Evolutionary conservation across 2,888 invertebrate genomes (phyloP).

Genomic region (Venusia cambrica): DNA sequence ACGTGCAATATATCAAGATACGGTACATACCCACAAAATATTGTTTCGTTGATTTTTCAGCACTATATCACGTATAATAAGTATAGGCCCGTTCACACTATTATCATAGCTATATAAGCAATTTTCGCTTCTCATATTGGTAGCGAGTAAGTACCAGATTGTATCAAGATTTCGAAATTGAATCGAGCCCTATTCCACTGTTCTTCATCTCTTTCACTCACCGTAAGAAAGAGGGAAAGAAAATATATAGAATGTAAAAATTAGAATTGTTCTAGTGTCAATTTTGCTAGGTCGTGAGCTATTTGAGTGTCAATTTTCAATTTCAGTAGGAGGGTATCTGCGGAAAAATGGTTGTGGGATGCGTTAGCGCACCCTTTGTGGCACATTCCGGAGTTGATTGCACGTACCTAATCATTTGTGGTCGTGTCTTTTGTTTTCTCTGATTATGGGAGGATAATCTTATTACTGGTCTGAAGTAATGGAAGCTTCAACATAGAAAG

Average conservation of each 20-base stretch:
- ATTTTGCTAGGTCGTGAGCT: slow-evolving; percentile 50
- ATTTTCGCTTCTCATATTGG: slow-evolving; percentile 75
- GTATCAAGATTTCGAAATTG: slow-evolving; percentile 70
- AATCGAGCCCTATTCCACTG: slow-evolving; percentile 55
- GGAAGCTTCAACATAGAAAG: slow-evolving; percentile 3
- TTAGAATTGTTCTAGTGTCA: slow-evolving; percentile 49
- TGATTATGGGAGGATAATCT: slow-evolving; percentile 33
- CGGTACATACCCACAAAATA: too few species aligned
- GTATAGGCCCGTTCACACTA: slow-evolving; percentile 54
- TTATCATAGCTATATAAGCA: slow-evolving; percentile 60
- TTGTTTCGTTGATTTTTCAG: slow-evolving; percentile 11
- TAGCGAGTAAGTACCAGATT: slow-evolving; percentile 66
- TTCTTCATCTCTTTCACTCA: slow-evolving; percentile 34
- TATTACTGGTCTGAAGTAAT: slow-evolving; percentile 22
- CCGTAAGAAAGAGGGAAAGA: slow-evolving; percentile 27
- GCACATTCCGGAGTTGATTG: slow-evolving; percentile 59
- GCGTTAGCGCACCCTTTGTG: slow-evolving; percentile 53
- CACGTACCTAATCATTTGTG: slow-evolving; percentile 58
- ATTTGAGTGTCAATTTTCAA: slow-evolving; percentile 60
- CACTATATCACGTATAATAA: slow-evolving; percentile 47
- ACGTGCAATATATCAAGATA: too few species aligned
- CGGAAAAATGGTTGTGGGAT: slow-evolving; percentile 34
- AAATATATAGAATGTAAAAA: slow-evolving; percentile 26
- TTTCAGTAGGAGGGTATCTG: slow-evolving; percentile 36
- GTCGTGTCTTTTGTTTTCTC: slow-evolving; percentile 33